Conservation (phyloP, 2,797 vertebrate species). For the Gallinago stenura region DNA sequence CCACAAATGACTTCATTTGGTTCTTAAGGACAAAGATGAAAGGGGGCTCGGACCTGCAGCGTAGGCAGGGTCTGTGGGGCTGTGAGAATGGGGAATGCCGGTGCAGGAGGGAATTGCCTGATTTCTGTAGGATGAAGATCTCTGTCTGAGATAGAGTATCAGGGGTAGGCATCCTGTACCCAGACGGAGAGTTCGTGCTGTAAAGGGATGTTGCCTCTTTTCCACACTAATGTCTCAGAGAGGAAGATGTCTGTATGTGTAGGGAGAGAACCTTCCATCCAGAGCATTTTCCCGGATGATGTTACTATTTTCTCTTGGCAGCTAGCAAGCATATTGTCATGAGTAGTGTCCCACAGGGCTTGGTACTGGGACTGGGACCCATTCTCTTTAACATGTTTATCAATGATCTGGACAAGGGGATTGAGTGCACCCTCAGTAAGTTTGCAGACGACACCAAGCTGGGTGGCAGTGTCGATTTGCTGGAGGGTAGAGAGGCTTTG, state of each 20-base stretch:
- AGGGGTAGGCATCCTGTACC: fast-evolving
- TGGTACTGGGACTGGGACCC: too few relatives aligned
- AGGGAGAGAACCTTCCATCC: background rate
- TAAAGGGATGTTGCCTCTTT: background rate
- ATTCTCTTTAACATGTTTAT: too few relatives aligned
- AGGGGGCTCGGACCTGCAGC: background rate
- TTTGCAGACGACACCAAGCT: too few relatives aligned
- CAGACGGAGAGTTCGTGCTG: background rate
- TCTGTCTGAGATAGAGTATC: background rate
- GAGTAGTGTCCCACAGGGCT: too few relatives aligned
- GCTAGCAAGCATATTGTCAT: background rate
- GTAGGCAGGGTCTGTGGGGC: fast-evolving
- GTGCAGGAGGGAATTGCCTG: background rate
- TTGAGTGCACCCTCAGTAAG: too few relatives aligned
- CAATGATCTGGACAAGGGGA: too few relatives aligned
- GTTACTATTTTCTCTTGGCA: background rate
- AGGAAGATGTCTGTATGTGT: fast-evolving
- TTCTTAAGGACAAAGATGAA: background rate
- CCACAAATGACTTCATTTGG: background rate
- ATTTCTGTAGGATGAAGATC: fast-evolving
- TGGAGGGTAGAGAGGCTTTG: too few relatives aligned
- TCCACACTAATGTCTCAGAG: fast-evolving
- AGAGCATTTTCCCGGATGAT: fast-evolving
- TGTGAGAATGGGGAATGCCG: background rate
- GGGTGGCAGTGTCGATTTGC: too few relatives aligned